These are phyloP conservation scores for Diacarnus erythraeanus DNA, from an alignment of 37 sponge, comb jelly and placozoan species.

Conservation along the genomic window DNA sequence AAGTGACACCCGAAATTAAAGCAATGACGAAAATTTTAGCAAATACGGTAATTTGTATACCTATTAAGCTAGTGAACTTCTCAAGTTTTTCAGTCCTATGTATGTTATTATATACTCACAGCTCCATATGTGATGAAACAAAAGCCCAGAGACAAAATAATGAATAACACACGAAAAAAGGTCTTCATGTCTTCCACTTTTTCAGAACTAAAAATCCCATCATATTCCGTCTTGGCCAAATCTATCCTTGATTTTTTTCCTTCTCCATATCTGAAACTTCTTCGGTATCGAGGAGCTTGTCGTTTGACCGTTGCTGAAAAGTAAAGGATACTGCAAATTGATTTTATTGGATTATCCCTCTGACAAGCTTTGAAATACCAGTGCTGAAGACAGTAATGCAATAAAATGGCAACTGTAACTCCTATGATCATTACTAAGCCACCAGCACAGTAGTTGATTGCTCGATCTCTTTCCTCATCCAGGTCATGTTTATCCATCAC, in stretches of 20 bases:
- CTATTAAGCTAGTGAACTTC: too few relatives aligned
- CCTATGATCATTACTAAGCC: background rate
- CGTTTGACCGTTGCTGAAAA: conserved; percentile 36
- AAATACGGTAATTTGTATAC: too few relatives aligned
- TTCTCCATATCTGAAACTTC: conserved; percentile 50
- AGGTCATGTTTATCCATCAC: background rate
- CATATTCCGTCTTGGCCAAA: conserved; percentile 43
- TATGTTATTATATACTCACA: conserved; percentile 17
- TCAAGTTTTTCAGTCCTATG: too few relatives aligned
- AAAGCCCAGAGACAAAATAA: conserved; percentile 19
- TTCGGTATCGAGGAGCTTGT: conserved; percentile 16
- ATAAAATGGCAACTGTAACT: conserved; percentile 7
- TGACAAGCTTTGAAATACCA: conserved; percentile 24
- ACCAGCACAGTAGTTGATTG: background rate
- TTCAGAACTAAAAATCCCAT: conserved; percentile 43
- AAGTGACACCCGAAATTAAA: too few relatives aligned
- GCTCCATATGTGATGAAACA: conserved; percentile 19
- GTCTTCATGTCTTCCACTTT: conserved; percentile 62
- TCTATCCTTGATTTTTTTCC: conserved; percentile 35
- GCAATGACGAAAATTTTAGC: too few relatives aligned
- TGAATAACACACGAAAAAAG: conserved; percentile 25
- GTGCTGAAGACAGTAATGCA: background rate
- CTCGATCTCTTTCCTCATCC: background rate
- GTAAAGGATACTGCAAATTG: conserved; percentile 16
- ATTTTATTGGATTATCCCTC: conserved; percentile 25